Conservation (phyloP, 1,140 invertebrate species). For the Anastatus disparis region DNA sequence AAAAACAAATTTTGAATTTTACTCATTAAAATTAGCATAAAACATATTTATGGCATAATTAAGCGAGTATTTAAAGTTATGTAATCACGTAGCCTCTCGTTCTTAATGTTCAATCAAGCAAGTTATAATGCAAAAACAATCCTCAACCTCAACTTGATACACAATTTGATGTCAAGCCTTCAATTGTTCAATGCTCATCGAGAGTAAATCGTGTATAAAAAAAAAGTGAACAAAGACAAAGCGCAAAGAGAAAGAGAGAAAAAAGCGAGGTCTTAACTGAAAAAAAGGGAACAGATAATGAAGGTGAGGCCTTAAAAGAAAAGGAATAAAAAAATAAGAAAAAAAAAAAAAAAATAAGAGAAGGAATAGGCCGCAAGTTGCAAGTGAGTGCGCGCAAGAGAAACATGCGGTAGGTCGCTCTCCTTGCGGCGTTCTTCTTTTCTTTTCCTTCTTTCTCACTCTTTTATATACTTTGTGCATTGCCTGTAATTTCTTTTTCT, state of each 20-base stretch:
- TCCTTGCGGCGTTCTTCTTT: not conserved
- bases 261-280: constrained; percentile 46
- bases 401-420: constrained; percentile 40
- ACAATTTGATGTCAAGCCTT: not conserved
- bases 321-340: not conserved
- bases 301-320: constrained; percentile 11
- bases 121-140: too few relatives aligned
- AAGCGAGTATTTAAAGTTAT: too few relatives aligned
- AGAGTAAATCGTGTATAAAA: constrained; percentile 21
- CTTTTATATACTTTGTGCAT: too few relatives aligned
- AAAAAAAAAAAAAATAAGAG: too few relatives aligned
- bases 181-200: not conserved
- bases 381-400: constrained; percentile 16
- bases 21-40: too few relatives aligned
- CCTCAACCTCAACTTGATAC: too few relatives aligned
- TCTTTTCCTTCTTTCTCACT: not conserved
- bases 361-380: constrained; percentile 13
- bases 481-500: constrained; percentile 28
- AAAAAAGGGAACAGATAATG: constrained; percentile 38
- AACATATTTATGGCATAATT: too few relatives aligned
- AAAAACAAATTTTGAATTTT: too few relatives aligned
- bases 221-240: too few relatives aligned
- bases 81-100: too few relatives aligned
- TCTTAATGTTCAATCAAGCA: too few relatives aligned
- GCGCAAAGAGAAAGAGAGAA: constrained; percentile 38